phyloP scores from a whole-genome alignment of 2,797 vertebrate genomes.

The Huso huso region DNA sequence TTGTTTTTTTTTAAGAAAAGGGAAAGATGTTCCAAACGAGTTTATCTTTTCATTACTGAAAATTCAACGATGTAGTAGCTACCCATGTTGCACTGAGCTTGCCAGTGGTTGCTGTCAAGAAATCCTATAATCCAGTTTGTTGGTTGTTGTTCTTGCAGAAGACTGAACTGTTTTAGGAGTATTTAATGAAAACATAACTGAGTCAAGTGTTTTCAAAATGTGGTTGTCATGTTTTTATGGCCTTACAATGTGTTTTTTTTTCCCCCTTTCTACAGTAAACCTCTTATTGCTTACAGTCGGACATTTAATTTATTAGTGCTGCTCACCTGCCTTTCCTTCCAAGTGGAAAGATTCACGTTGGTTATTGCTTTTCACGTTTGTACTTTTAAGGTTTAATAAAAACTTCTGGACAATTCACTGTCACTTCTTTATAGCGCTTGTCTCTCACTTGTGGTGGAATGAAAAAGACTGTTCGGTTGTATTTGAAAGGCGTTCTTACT shows the following conservation, averaged over 20 bases:
- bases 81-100: slow-evolving; percentile 97
- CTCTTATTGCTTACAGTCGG: slow-evolving; percentile 81
- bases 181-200: slow-evolving; percentile 84
- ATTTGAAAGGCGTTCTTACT: no score
- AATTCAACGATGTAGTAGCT: slow-evolving; percentile 86
- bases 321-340: slow-evolving; percentile 79
- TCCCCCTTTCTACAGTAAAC: slow-evolving; percentile 83
- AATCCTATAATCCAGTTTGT: slow-evolving; percentile 88
- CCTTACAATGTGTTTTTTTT: slow-evolving; percentile 81
- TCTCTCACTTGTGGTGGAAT: slow-evolving; percentile 15
- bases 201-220: slow-evolving; percentile 89
- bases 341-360: slow-evolving; percentile 86
- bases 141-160: slow-evolving; percentile 84
- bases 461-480: no score
- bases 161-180: slow-evolving; percentile 96
- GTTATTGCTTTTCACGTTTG: slow-evolving; percentile 98
- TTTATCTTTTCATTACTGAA: slow-evolving; percentile 96
- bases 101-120: slow-evolving; percentile 91
- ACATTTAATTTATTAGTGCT: slow-evolving; percentile 99
- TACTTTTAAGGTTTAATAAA: slow-evolving; percentile 99
- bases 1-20: slow-evolving; percentile 81
- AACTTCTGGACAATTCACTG: slow-evolving; percentile 71
- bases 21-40: slow-evolving; percentile 80
- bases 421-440: slow-evolving; percentile 42
- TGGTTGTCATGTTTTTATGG: slow-evolving; percentile 97